Conservation (phyloP, 2,113 vertebrate genomes). For the Archilochus colubris region DNA sequence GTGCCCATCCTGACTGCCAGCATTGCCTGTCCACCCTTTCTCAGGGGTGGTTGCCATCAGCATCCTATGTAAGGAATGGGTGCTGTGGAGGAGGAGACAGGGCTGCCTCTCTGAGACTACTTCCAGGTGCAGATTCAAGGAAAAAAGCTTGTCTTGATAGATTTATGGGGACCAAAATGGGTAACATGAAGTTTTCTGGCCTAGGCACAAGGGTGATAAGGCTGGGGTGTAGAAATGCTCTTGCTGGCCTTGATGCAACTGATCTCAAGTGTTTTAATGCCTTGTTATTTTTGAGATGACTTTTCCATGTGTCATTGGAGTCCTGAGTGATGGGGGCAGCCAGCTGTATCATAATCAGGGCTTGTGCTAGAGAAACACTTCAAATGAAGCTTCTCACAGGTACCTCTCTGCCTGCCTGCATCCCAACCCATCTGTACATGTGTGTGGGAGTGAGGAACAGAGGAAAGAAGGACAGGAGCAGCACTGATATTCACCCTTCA, state of each 20-base stretch:
- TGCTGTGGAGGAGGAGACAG: neutral
- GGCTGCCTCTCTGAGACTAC: neutral
- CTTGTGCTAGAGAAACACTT: slow-evolving; percentile 7
- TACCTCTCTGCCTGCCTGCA: neutral
- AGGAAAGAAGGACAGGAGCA: neutral
- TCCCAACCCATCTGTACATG: neutral
- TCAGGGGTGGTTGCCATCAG: neutral
- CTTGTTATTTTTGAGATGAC: slow-evolving; percentile 15
- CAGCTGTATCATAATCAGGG: neutral
- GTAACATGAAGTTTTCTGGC: neutral
- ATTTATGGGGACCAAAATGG: neutral
- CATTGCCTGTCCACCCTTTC: neutral
- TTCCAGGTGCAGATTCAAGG: neutral
- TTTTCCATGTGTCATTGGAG: neutral
- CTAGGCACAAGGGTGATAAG: neutral
- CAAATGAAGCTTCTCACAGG: neutral
- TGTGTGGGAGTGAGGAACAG: neutral
- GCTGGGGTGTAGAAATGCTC: neutral
- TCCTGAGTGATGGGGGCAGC: neutral
- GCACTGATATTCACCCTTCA: neutral
- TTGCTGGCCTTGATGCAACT: neutral
- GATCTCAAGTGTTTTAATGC: slow-evolving; percentile 21
- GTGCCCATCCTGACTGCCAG: neutral
- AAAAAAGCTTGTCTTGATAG: neutral
- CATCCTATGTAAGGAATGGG: neutral